Evolutionary conservation across 2,888 invertebrate species (phyloP).

Genomic region (Pedicia rivosa): DNA sequence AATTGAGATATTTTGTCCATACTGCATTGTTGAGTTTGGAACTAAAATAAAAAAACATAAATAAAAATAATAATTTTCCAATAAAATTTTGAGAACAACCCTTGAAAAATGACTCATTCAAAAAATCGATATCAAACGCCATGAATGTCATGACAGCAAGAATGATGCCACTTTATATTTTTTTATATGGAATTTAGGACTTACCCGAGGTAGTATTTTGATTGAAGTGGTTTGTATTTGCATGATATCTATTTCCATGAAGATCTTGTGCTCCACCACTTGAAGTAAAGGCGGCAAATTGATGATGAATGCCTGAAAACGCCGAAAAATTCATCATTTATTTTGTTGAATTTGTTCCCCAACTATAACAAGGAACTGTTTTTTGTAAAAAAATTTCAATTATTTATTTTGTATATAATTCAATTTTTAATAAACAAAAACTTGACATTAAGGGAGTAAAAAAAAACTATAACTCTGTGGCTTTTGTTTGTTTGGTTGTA

Average conservation of each 20-base stretch:
- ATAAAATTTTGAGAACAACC: background rate
- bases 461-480: too few species aligned
- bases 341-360: constrained; percentile 1
- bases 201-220: constrained; percentile 30
- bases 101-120: constrained; percentile 1
- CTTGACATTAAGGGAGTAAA: constrained; percentile 5
- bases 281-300: constrained; percentile 30
- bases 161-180: constrained; percentile 1
- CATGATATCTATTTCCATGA: constrained; percentile 31
- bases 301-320: constrained; percentile 31
- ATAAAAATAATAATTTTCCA: background rate
- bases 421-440: constrained; percentile 4
- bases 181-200: constrained; percentile 9
- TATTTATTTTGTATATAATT: background rate
- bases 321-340: constrained; percentile 32
- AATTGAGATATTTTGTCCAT: constrained; percentile 32
- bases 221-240: constrained; percentile 32
- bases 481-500: too few species aligned
- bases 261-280: constrained; percentile 19
- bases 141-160: background rate
- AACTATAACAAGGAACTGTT: constrained; percentile 3
- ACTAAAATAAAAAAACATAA: constrained; percentile 21
- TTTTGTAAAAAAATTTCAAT: background rate
- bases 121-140: constrained; percentile 4
- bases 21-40: constrained; percentile 30